phyloP scores from a whole-genome alignment of 2,113 vertebrate species.

The Ramphastos sulfuratus region DNA sequence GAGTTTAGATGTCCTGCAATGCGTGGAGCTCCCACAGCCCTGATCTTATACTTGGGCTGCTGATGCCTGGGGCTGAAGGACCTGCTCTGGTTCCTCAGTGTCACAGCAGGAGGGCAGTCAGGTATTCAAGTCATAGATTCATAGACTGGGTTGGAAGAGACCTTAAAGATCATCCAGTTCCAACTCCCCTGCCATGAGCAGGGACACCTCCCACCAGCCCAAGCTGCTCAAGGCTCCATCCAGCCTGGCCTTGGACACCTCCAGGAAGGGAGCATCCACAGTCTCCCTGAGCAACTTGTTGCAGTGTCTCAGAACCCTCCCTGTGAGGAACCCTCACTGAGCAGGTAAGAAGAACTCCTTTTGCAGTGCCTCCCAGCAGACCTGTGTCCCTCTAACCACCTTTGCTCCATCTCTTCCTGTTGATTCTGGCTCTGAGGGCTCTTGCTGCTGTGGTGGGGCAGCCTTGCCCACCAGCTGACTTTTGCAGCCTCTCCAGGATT shows the following conservation, averaged over 20 bases:
- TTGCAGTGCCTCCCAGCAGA: neutral
- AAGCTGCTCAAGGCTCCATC: too few species aligned
- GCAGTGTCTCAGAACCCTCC: too few species aligned
- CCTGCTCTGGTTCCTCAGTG: neutral
- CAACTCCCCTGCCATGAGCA: too few species aligned
- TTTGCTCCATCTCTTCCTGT: neutral
- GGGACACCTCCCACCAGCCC: too few species aligned
- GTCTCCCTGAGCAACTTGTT: too few species aligned
- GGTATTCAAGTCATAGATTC: neutral
- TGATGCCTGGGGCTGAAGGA: neutral
- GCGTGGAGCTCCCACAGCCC: neutral
- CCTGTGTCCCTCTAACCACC: neutral
- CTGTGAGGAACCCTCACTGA: neutral
- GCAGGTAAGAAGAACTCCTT: neutral
- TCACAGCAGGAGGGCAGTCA: neutral
- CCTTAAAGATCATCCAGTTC: too few species aligned
- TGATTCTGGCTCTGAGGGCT: neutral
- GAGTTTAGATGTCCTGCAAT: neutral
- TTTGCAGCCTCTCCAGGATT: neutral
- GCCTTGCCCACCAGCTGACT: neutral
- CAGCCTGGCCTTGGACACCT: too few species aligned
- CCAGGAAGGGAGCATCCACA: too few species aligned
- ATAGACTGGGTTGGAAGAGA: too few species aligned
- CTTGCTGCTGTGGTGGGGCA: neutral
- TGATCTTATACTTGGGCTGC: neutral